Base-by-base conservation (phyloP, 2,113 vertebrate genomes). In the Zapornia atra region DNA sequence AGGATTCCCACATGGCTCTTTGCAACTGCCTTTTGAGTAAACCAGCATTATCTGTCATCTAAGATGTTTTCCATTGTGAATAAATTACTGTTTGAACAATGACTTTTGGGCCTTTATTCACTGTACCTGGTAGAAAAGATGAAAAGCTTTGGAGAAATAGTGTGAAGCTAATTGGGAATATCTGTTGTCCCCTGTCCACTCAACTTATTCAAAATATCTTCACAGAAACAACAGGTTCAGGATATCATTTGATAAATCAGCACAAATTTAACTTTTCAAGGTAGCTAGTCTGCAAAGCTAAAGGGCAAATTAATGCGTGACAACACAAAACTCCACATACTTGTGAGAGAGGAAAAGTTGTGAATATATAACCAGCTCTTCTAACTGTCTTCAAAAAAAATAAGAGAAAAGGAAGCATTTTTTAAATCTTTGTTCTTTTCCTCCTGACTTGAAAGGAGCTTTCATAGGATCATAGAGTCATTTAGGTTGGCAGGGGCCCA, bases 281-380 rank as follows among this genome's bases (percentile, higher is more conserved):
- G 25, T 46, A 33, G 24, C 50, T 89, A 14, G 13, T 81, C 11
- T 69, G 34, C 15, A 60, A 85, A 79, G 25, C 18, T 59, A 44
- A 85, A 82, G 16, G 10, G 53, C 6, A 71, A 28, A 40, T 78
- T 82, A 15, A n/a, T 50, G 15, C 33, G 79, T 1, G 1, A 1
- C 64, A 72, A 33, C 31, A 59, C 19, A 90, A 48, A 63, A 25
- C 36, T 60, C 2, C 54, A 31, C 15, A 25, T 17, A 64, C 40
- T 40, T 72, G 12, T 80, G 64, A 21, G 12, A 73, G 21, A 53
- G 17, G 7, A 53, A 40, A 51, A 29, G 10, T 48, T 0, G 0
- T 59, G 34, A 82, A 17, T 42, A 6, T 46, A 1, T 63, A 72
- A 56, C 31, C 71, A 25, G 3, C 33, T 86, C 29, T 88, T 79